Conservation (phyloP, 1,140 invertebrate species). For the Penaeus vannamei region DNA sequence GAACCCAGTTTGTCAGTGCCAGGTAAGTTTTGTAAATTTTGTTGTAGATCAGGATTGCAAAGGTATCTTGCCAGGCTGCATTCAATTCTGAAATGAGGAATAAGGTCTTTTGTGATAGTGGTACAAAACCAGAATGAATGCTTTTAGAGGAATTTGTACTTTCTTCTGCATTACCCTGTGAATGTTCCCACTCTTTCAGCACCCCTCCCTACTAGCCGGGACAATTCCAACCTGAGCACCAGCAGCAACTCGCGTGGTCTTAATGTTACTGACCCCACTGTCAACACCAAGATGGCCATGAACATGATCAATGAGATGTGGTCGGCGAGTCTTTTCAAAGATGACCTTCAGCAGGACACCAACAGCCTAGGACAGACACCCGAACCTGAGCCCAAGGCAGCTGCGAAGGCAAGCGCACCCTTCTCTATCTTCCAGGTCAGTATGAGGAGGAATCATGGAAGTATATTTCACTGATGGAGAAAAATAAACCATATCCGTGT, state of each 20-base stretch:
- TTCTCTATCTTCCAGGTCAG: constrained; percentile 52
- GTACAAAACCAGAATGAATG: no score
- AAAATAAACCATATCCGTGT: no score
- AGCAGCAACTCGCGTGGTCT: constrained; percentile 37
- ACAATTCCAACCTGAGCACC: constrained; percentile 32
- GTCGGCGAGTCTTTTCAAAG: constrained; percentile 49
- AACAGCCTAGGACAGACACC: background rate
- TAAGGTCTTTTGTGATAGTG: no score
- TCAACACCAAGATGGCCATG: constrained; percentile 72
- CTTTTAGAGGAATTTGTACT: no score
- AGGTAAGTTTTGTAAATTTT: background rate
- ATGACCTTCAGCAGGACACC: constrained; percentile 29
- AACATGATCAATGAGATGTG: constrained; percentile 68
- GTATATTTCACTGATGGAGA: no score
- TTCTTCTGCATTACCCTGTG: no score
- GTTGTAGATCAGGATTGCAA: background rate
- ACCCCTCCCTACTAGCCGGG: background rate
- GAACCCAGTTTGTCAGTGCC: background rate
- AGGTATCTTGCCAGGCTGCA: no score
- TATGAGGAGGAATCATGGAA: background rate
- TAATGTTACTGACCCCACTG: constrained; percentile 71
- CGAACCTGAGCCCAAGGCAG: background rate
- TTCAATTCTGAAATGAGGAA: no score
- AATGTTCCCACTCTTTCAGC: background rate
- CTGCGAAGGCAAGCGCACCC: background rate